A percentile compares a stretch with the other conserved stretches of the same genome.
Conservation (phyloP, 37 sponge, comb jelly and placozoan genomes). For the Crambe crambe region DNA sequence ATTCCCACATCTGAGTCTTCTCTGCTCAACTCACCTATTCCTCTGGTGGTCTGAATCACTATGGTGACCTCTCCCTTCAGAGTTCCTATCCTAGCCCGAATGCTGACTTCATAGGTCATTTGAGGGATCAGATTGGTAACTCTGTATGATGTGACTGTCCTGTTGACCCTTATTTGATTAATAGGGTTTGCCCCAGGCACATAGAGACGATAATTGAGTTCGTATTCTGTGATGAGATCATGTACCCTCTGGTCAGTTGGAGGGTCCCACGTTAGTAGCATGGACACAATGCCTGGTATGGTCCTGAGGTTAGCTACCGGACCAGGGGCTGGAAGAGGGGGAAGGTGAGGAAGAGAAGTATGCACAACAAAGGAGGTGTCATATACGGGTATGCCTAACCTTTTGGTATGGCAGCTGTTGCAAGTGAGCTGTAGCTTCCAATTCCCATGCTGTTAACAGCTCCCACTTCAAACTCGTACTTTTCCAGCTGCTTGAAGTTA, state of each 20-base stretch:
- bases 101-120: not conserved
- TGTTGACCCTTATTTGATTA: not conserved
- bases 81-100: not conserved
- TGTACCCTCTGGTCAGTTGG: not conserved
- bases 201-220: not conserved
- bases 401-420: constrained; percentile 5
- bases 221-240: constrained; percentile 28
- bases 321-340: constrained; percentile 31
- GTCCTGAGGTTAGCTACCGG: not conserved
- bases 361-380: not conserved
- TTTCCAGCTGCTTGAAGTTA: not conserved
- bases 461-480: constrained; percentile 35
- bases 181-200: not conserved
- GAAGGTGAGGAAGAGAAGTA: not conserved
- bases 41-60: not conserved
- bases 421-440: constrained; percentile 6
- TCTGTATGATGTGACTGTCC: constrained; percentile 4
- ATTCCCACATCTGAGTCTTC: too few relatives aligned
- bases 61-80: not conserved
- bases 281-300: constrained; percentile 27
- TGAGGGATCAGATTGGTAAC: constrained; percentile 14
- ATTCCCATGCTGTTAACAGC: constrained; percentile 13
- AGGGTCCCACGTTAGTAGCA: constrained; percentile 28
- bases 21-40: too few relatives aligned
- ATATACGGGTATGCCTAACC: constrained; percentile 10